Conservation (phyloP, 2,888 invertebrate species). For the Ptilodon capucinus region DNA sequence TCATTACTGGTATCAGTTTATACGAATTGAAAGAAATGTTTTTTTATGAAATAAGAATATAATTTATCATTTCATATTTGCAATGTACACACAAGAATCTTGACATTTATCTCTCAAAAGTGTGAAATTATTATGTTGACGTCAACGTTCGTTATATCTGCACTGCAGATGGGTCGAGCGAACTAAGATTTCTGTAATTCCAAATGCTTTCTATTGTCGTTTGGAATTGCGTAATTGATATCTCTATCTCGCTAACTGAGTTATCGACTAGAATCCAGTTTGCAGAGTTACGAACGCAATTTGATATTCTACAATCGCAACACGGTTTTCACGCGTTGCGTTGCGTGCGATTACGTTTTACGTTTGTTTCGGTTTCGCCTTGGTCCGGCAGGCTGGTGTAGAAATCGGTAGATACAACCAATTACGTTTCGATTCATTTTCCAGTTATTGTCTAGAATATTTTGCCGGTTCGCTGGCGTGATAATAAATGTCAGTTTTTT, state of each 20-base stretch:
- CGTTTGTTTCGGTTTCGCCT: slow-evolving; percentile 24
- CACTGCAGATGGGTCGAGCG: no score
- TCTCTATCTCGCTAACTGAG: background rate
- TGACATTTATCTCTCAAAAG: no score
- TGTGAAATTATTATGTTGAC: no score
- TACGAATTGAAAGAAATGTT: no score
- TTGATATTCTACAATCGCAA: slow-evolving; percentile 1
- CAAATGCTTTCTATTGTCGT: background rate
- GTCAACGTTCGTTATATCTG: no score
- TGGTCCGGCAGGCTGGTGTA: slow-evolving; percentile 28
- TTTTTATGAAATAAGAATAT: no score
- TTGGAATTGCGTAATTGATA: background rate
- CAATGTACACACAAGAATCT: no score
- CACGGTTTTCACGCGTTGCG: slow-evolving; percentile 13
- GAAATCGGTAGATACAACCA: slow-evolving; percentile 40
- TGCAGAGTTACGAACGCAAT: background rate
- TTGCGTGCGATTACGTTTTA: slow-evolving; percentile 31
- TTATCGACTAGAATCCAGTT: background rate
- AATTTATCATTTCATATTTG: no score
- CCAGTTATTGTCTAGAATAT: slow-evolving; percentile 21
- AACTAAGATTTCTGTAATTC: background rate
- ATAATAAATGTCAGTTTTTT: no score
- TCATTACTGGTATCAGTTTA: no score
- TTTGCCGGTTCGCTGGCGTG: slow-evolving; percentile 10
- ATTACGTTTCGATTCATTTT: slow-evolving; percentile 35